A percentile compares a stretch with the other conserved stretches of the same genome.
Conservation (phyloP, 2,113 vertebrate species). For the Athene cunicularia region DNA sequence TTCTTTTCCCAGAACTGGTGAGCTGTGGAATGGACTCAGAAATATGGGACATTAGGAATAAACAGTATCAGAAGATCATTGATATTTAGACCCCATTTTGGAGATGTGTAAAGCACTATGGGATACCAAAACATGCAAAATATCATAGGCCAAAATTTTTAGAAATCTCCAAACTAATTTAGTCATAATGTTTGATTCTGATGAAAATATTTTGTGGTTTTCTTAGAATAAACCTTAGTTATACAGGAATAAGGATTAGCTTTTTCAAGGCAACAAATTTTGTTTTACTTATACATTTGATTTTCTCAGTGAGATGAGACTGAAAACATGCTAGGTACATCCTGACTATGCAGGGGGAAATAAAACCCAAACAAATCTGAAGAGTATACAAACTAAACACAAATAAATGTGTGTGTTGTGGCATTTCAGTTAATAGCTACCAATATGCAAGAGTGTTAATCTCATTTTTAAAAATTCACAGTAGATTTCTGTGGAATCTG, state of each 20-base stretch:
- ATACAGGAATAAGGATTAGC: background rate
- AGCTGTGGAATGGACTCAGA: background rate
- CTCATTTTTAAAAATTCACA: background rate
- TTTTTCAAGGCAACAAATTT: background rate
- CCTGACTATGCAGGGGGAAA: background rate
- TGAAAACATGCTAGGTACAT: background rate
- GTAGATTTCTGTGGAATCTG: background rate
- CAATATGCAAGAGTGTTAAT: background rate
- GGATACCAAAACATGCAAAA: background rate
- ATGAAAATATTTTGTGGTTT: background rate
- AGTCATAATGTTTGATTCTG: background rate
- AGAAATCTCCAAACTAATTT: background rate
- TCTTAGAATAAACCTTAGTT: background rate
- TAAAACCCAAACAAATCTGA: rapidly evolving
- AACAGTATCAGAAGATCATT: background rate
- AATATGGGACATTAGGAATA: background rate
- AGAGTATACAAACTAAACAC: background rate
- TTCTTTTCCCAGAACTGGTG: background rate
- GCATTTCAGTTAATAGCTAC: background rate
- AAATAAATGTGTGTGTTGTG: background rate
- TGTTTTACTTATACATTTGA: background rate
- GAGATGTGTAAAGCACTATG: background rate
- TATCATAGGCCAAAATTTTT: background rate
- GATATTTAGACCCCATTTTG: background rate
- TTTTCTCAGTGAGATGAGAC: background rate